These are phyloP conservation scores for Erpornis zantholeuca DNA, from an alignment of 2,113 vertebrate genomes.

Conservation along the genomic window DNA sequence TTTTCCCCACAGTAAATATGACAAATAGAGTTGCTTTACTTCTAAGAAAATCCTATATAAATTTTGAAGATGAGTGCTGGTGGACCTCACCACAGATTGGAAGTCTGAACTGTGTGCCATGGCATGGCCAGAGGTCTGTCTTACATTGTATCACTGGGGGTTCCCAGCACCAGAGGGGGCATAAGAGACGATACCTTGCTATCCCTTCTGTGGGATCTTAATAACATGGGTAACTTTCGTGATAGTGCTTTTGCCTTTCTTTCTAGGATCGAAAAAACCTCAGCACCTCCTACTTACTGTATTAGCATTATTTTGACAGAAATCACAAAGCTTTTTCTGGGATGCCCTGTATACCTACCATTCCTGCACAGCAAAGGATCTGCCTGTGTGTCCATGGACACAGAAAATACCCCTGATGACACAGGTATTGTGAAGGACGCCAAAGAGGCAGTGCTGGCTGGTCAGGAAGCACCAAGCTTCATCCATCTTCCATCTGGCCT, in stretches of 20 bases:
- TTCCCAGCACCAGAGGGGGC: not conserved
- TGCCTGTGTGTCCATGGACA: conserved; percentile 61
- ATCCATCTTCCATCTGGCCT: conserved; percentile 65
- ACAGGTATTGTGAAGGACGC: conserved; percentile 77
- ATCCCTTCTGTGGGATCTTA: not conserved
- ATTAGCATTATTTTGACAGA: conserved; percentile 36
- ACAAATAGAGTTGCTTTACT: not conserved
- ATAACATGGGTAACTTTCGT: not conserved
- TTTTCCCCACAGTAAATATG: not conserved
- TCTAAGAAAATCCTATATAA: not conserved
- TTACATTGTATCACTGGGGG: not conserved
- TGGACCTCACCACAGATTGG: not conserved
- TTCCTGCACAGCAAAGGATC: conserved; percentile 69
- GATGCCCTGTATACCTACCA: conserved; percentile 71
- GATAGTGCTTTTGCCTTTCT: not conserved
- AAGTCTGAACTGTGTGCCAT: not conserved
- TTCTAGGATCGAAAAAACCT: not conserved
- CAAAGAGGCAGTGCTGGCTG: conserved; percentile 69
- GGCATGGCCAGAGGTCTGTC: not conserved
- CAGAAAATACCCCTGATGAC: conserved; percentile 60
- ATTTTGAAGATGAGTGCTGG: not conserved
- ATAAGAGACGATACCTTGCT: not conserved
- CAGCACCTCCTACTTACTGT: not conserved
- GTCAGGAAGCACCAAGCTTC: conserved; percentile 27
- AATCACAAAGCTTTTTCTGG: conserved; percentile 75